Base-by-base conservation (phyloP, 2,113 vertebrate genomes). In the Salminus brasiliensis region DNA sequence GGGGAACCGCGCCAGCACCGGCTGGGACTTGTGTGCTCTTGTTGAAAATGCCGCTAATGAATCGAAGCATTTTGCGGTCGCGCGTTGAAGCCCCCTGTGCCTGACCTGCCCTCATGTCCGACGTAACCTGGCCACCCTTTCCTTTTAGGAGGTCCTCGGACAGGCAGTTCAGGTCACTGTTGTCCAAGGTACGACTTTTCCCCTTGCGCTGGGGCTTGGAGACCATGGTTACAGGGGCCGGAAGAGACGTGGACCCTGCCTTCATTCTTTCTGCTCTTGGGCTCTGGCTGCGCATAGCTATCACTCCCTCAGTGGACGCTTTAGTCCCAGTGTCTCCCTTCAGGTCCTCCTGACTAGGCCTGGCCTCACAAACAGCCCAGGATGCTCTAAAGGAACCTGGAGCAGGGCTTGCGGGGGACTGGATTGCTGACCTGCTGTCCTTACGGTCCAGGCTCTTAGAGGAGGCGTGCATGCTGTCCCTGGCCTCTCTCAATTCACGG, bases 1-100 rank as follows among this genome's bases (percentile, higher is more conserved):
- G 87, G 73, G 92, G 83, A 68, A 91, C 78, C 29, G 93, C 84
- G 88, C 91, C 84, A 70, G 93, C 36, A 80, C 89, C 62, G 88
- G 90, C 79, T 43, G 92, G 88, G 60, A 92, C 92, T 1, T 94
- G 94, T 49, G 92, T 94, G 90, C 95, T 97, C 92, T 98, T 98
- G 76, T 95, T 93, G 91, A 98, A 98, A 90, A 98, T 98, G 71
- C 97, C 97, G 45, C 97, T 98, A 93, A 98, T 98, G 91, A 97
- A 97, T 91, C 96, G 96, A 32, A 98, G 93, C 97, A 98, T 98
- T 89, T 97, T 98, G 55, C 95, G 93, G 92, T 98, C 97, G n/a
- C 96, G 95, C 8, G 94, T 93, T 12, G 94, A 92, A 43, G 93
- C 92, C 68, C 95, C 90, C 9, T 91, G 78, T 81, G 92, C 85